Conservation (phyloP, 2,113 vertebrate species). For the Donacobius atricapilla region DNA sequence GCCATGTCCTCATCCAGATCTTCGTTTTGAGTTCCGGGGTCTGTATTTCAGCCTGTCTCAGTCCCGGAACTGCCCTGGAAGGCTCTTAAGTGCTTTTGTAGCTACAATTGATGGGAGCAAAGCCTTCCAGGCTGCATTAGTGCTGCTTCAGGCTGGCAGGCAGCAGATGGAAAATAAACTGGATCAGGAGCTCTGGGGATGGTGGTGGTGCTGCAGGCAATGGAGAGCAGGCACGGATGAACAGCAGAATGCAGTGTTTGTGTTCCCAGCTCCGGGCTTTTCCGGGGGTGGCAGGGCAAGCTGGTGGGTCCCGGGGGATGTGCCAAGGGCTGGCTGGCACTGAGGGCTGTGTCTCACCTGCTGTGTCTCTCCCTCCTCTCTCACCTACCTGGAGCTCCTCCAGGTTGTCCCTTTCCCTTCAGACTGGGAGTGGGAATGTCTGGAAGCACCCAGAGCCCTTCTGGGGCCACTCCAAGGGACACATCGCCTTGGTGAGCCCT, state of each 20-base stretch:
- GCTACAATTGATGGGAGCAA: slow-evolving; percentile 24
- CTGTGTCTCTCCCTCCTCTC: background rate
- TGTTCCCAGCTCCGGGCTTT: background rate
- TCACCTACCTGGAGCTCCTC: background rate
- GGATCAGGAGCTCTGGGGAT: slow-evolving; percentile 35
- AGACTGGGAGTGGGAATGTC: background rate
- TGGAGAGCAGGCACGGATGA: background rate
- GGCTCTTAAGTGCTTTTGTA: slow-evolving; percentile 43
- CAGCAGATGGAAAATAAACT: slow-evolving; percentile 60
- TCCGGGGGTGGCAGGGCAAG: background rate
- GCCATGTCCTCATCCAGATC: background rate
- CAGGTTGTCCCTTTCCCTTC: background rate
- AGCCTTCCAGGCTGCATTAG: slow-evolving; percentile 59
- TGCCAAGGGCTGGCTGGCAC: background rate
- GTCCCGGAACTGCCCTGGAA: slow-evolving; percentile 2
- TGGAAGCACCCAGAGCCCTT: background rate
- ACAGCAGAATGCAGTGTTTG: background rate
- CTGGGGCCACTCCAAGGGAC: background rate
- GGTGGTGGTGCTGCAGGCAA: slow-evolving; percentile 3
- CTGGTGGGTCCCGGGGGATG: background rate
- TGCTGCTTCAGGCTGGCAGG: slow-evolving; percentile 63
- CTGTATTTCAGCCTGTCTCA: background rate
- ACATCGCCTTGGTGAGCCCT: fast-evolving
- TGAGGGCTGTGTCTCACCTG: background rate
- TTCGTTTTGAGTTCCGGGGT: background rate